A percentile compares a stretch with the other conserved stretches of the same genome.
Evolutionary conservation across 2,113 vertebrate genomes (phyloP).

Genomic region (Melanerpes aurifrons): DNA sequence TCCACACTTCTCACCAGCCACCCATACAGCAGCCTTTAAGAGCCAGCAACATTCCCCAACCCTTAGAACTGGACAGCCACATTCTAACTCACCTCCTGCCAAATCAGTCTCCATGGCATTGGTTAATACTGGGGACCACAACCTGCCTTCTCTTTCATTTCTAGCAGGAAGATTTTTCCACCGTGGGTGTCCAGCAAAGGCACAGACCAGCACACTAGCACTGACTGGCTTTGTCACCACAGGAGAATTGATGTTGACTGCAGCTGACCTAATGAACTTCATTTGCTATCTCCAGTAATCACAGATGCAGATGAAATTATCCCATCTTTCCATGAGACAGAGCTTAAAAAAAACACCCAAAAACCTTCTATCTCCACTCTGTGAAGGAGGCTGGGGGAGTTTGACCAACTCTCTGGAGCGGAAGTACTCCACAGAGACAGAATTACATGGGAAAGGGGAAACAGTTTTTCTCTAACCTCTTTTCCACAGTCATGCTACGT

Average conservation of each 20-base stretch:
- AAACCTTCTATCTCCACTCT: not conserved
- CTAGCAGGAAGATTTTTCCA: not conserved
- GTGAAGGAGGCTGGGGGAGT: not conserved
- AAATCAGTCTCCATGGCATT: not conserved
- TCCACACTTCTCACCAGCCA: not conserved
- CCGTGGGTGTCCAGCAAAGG: not conserved
- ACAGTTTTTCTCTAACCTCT: not conserved
- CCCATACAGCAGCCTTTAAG: not conserved
- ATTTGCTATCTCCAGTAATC: not conserved
- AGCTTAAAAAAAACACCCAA: not conserved
- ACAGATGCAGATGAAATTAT: not conserved
- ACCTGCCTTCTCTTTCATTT: not conserved
- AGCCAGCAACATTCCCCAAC: not conserved
- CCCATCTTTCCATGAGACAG: not conserved
- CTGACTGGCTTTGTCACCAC: not conserved
- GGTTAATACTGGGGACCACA: not conserved
- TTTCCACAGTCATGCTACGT: conserved; percentile 7
- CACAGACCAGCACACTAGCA: not conserved
- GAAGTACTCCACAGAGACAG: conserved; percentile 20
- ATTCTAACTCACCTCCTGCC: not conserved
- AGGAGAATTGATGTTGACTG: not conserved
- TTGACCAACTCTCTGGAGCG: not conserved
- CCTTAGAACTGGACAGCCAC: not conserved
- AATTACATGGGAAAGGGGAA: conserved; percentile 44
- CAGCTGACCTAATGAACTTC: not conserved